Conservation (phyloP, 2,797 vertebrate species). For the Gouania willdenowi region DNA sequence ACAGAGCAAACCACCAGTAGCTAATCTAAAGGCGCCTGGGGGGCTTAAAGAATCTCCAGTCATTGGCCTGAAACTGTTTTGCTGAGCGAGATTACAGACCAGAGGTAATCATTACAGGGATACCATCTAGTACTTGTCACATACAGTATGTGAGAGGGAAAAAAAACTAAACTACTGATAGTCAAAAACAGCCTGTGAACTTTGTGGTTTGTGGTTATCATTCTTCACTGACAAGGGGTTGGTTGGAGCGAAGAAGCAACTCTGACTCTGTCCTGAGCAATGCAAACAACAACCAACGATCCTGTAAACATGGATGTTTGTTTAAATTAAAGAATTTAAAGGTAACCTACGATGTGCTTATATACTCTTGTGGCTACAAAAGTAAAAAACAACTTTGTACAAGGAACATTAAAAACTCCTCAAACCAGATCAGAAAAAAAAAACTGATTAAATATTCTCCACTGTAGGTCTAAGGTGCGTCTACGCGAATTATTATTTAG, state of each 20-base stretch:
- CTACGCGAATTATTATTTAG: background rate
- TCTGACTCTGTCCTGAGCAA: conserved; percentile 1
- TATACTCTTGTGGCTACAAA: background rate
- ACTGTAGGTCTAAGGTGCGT: background rate
- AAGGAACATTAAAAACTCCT: background rate
- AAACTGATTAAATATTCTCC: background rate
- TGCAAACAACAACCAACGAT: background rate
- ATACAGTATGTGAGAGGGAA: background rate
- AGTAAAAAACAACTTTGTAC: background rate
- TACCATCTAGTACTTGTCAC: conserved; percentile 6
- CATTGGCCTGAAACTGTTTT: conserved; percentile 4
- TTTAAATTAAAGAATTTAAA: background rate
- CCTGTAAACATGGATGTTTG: background rate
- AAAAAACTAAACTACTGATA: background rate
- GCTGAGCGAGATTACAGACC: conserved; percentile 19
- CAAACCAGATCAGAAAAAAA: background rate
- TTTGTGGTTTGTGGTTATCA: conserved; percentile 14
- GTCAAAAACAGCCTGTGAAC: conserved; percentile 4
- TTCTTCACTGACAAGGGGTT: conserved; percentile 8
- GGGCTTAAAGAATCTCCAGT: conserved; percentile 5
- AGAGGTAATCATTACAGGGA: conserved; percentile 15
- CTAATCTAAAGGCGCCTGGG: background rate
- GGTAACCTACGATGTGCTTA: background rate
- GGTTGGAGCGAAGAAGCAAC: conserved; percentile 2
- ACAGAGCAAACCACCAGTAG: too few species aligned